These are phyloP conservation scores for Abrostola tripartita DNA, from an alignment of 2,888 invertebrate species.

Conservation along the genomic window DNA sequence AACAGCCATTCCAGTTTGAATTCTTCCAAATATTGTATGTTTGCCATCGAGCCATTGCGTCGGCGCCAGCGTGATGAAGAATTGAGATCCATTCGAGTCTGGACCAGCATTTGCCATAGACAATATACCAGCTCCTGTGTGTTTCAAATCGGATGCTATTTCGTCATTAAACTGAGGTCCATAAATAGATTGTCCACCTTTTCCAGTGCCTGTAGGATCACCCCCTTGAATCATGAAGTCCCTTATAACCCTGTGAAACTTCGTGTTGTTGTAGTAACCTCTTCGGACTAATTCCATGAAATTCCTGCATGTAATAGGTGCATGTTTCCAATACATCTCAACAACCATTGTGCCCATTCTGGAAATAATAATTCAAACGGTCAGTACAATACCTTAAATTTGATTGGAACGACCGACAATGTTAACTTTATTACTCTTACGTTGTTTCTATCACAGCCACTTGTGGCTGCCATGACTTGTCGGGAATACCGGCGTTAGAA, in stretches of 20 bases:
- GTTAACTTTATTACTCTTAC: conserved; percentile 84
- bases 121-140: conserved; percentile 96
- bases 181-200: conserved; percentile 99
- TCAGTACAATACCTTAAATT: not conserved
- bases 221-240: conserved; percentile 99
- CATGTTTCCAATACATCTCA: conserved; percentile 99
- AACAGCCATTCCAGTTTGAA: conserved; percentile 96
- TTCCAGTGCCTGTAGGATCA: conserved; percentile 98
- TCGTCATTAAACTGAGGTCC: conserved; percentile 98
- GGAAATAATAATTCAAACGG: conserved; percentile 57
- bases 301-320: conserved; percentile 98
- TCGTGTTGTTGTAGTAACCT: conserved; percentile 98
- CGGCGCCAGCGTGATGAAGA: conserved; percentile 98
- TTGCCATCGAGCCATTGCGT: conserved; percentile 99
- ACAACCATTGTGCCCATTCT: conserved; percentile 97
- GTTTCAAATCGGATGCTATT: conserved; percentile 97
- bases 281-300: conserved; percentile 97
- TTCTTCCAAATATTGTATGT: conserved; percentile 98
- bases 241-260: conserved; percentile 98
- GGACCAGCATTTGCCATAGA: conserved; percentile 99
- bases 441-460: conserved; percentile 94
- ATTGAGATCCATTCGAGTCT: conserved; percentile 99
- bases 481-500: conserved; percentile 92
- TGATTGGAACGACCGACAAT: not conserved
- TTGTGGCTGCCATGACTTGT: conserved; percentile 96